phyloP scores from a whole-genome alignment of 1,140 invertebrate genomes.

The Euborellia annulipes region DNA sequence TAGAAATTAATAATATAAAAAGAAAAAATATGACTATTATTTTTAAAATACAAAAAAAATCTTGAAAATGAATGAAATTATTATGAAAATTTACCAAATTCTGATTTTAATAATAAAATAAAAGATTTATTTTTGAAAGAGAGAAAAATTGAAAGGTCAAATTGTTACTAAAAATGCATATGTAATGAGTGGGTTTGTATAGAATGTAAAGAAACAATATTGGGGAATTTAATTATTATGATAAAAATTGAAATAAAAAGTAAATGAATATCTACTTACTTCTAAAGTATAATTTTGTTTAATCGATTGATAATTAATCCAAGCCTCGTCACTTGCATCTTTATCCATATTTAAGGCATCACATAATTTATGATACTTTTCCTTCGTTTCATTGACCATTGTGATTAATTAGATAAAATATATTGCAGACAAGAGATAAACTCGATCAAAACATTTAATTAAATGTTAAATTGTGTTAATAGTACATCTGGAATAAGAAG shows the following conservation, averaged over 20 bases:
- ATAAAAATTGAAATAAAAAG: background rate
- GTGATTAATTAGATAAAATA: too few relatives aligned
- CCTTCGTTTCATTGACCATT: constrained; percentile 27
- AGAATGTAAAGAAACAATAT: background rate
- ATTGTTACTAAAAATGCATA: background rate
- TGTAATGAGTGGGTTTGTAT: background rate
- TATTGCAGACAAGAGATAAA: too few relatives aligned
- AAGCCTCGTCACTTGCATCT: constrained; percentile 57
- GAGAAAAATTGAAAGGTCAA: background rate
- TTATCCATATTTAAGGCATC: constrained; percentile 73
- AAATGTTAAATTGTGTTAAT: too few relatives aligned
- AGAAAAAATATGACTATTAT: too few relatives aligned
- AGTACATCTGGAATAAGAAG: background rate
- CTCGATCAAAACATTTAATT: too few relatives aligned
- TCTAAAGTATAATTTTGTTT: constrained; percentile 71
- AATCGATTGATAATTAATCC: constrained; percentile 64
- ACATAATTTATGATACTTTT: constrained; percentile 52
- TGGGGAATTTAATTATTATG: background rate
- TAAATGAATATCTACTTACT: constrained; percentile 32
- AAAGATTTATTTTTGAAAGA: background rate
- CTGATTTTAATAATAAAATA: background rate
- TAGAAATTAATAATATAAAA: too few relatives aligned
- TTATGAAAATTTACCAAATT: background rate
- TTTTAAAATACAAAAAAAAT: too few relatives aligned
- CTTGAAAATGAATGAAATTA: too few relatives aligned